A percentile compares a stretch with the other conserved stretches of the same genome.
Conservation (phyloP, 2,888 invertebrate species). For the Malachius bipustulatus region DNA sequence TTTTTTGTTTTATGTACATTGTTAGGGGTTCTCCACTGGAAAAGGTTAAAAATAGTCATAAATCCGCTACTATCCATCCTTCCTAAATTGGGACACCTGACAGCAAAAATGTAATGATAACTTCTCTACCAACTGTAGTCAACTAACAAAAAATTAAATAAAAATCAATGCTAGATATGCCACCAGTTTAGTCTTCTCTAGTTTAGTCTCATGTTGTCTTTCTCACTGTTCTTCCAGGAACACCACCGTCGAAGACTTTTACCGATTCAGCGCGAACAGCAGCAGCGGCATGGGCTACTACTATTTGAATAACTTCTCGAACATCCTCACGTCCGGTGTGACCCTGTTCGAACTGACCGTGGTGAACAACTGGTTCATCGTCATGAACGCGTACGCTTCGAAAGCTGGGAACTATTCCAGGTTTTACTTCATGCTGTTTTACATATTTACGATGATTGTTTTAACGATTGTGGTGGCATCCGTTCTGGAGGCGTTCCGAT, state of each 20-base stretch:
- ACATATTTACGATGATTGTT: conserved; percentile 83
- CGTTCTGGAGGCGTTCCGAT: conserved; percentile 77
- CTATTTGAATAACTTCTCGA: conserved; percentile 67
- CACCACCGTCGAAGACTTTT: conserved; percentile 75
- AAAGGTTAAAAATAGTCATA: too few relatives aligned
- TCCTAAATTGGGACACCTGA: too few relatives aligned
- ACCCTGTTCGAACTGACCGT: conserved; percentile 83
- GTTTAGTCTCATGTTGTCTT: background rate
- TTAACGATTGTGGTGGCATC: conserved; percentile 82
- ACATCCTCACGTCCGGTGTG: conserved; percentile 64
- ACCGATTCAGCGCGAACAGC: conserved; percentile 54
- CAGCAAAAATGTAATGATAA: too few relatives aligned
- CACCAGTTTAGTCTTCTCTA: too few relatives aligned
- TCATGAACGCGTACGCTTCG: conserved; percentile 76
- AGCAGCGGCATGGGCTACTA: conserved; percentile 68
- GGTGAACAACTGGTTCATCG: conserved; percentile 86
- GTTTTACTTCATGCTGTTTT: conserved; percentile 81
- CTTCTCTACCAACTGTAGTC: too few relatives aligned
- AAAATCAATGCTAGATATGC: too few relatives aligned
- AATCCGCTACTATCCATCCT: too few relatives aligned
- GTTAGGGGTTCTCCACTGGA: too few relatives aligned
- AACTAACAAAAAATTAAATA: too few relatives aligned
- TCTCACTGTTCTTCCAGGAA: conserved; percentile 45
- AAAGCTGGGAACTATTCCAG: conserved; percentile 61
- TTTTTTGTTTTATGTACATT: too few relatives aligned